These are phyloP conservation scores for Turdus rufiventris DNA, from an alignment of 2,113 vertebrate genomes.

Conservation along the genomic window DNA sequence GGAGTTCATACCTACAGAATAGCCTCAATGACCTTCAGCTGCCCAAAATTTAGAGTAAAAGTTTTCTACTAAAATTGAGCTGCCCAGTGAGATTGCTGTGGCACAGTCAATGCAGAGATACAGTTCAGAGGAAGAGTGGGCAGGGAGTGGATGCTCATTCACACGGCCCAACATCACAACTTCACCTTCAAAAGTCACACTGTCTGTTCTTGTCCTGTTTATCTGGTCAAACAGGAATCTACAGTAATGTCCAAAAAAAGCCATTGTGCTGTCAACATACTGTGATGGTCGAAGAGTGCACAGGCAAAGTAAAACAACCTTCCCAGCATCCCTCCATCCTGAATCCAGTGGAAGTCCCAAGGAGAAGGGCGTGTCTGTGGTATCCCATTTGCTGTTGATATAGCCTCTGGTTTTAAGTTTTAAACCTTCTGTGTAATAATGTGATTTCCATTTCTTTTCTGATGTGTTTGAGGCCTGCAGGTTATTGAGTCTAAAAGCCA, in stretches of 20 bases:
- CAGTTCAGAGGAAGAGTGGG: not conserved
- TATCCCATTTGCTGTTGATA: constrained; percentile 27
- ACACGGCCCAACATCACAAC: not conserved
- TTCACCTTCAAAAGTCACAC: not conserved
- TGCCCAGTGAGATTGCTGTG: not conserved
- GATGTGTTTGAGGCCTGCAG: not conserved
- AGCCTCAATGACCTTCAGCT: not conserved
- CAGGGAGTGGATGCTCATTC: not conserved
- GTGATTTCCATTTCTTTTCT: constrained; percentile 46
- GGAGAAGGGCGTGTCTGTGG: constrained; percentile 14
- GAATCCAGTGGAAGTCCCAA: not conserved
- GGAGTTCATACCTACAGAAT: not conserved
- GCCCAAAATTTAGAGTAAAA: not conserved
- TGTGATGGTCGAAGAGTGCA: constrained; percentile 2
- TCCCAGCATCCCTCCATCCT: constrained; percentile 24
- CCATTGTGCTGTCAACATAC: not conserved
- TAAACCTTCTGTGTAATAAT: constrained; percentile 29
- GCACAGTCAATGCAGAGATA: not conserved
- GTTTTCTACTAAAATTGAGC: not conserved
- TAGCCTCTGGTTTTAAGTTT: constrained; percentile 33
- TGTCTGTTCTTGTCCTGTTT: not conserved
- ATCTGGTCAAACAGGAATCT: not conserved
- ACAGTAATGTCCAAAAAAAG: not conserved
- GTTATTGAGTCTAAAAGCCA: constrained; percentile 38
- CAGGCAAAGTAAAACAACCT: constrained; percentile 7